phyloP scores from a whole-genome alignment of 1,140 invertebrate genomes.

The Procambarus virginalis region DNA sequence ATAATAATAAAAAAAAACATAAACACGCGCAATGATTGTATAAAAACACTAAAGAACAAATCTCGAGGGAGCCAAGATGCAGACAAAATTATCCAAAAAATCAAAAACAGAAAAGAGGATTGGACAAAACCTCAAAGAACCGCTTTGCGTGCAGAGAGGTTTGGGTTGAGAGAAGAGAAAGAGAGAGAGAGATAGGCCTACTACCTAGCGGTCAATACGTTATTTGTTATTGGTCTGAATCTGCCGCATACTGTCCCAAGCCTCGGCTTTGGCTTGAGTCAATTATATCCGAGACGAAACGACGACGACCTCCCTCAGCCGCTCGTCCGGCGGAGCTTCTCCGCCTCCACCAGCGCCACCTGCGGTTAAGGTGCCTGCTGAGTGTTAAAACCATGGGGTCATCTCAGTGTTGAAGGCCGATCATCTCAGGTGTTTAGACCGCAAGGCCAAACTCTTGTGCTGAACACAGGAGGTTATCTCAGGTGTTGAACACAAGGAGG shows the following conservation, averaged over 20 bases:
- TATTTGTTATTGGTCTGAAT: conserved; percentile 61
- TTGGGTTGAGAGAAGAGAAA: no score
- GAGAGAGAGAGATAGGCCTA: not conserved
- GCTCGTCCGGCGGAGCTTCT: conserved; percentile 26
- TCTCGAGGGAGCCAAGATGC: not conserved
- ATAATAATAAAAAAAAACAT: no score
- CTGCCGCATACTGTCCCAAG: conserved; percentile 51
- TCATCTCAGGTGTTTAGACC: no score
- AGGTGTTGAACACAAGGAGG: no score
- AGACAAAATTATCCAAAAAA: not conserved
- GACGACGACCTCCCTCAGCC: conserved; percentile 51
- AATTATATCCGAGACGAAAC: conserved; percentile 58
- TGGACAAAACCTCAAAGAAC: not conserved
- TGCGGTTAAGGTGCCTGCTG: not conserved
- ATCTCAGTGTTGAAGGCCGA: no score
- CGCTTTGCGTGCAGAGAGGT: not conserved
- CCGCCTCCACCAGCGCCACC: not conserved
- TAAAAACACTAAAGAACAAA: not conserved
- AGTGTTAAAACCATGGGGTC: not conserved
- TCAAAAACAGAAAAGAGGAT: no score
- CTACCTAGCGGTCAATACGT: conserved; percentile 33
- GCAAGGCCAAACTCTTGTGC: no score
- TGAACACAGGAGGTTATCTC: no score
- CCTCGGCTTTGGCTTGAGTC: conserved; percentile 42
- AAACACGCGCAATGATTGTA: not conserved